Evolutionary conservation across 2,113 vertebrate genomes (phyloP).

Genomic region (Takifugu bimaculatus): DNA sequence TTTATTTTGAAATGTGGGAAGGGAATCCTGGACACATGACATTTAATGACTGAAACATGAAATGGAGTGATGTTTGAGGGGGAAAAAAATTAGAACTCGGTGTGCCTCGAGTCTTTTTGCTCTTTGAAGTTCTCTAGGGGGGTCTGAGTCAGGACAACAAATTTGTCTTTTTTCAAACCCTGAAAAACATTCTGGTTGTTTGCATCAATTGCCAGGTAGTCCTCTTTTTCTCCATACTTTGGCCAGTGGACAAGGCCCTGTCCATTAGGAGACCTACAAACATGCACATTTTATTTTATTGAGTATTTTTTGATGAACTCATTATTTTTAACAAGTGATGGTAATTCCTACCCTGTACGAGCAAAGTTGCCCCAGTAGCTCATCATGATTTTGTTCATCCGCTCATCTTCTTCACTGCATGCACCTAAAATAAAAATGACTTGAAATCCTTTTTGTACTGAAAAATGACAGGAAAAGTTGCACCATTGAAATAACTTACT

Average conservation of each 20-base stretch:
- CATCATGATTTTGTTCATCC: slow-evolving; percentile 67
- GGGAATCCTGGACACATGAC: too few relatives aligned
- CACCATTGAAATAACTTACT: slow-evolving; percentile 31
- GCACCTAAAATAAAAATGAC: slow-evolving; percentile 32
- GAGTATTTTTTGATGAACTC: background rate
- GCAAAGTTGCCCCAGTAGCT: slow-evolving; percentile 79
- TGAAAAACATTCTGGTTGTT: too few relatives aligned
- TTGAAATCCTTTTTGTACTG: background rate
- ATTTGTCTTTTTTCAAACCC: too few relatives aligned
- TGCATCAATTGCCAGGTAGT: too few relatives aligned
- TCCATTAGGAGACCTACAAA: slow-evolving; percentile 69
- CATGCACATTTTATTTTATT: background rate
- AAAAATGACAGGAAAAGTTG: background rate
- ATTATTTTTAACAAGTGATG: background rate
- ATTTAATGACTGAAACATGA: too few relatives aligned
- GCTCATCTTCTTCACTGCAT: slow-evolving; percentile 64
- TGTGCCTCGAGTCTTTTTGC: slow-evolving; percentile 37
- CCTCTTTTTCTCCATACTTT: too few relatives aligned
- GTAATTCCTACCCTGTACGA: slow-evolving; percentile 66
- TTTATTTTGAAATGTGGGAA: too few relatives aligned
- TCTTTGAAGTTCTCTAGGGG: slow-evolving; percentile 50
- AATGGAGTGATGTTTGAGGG: too few relatives aligned
- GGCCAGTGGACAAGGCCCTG: background rate
- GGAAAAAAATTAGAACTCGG: slow-evolving; percentile 22
- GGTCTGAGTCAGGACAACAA: slow-evolving; percentile 8